Evolutionary conservation across 2,888 invertebrate species (phyloP).

Genomic region (Pheosia tremula): DNA sequence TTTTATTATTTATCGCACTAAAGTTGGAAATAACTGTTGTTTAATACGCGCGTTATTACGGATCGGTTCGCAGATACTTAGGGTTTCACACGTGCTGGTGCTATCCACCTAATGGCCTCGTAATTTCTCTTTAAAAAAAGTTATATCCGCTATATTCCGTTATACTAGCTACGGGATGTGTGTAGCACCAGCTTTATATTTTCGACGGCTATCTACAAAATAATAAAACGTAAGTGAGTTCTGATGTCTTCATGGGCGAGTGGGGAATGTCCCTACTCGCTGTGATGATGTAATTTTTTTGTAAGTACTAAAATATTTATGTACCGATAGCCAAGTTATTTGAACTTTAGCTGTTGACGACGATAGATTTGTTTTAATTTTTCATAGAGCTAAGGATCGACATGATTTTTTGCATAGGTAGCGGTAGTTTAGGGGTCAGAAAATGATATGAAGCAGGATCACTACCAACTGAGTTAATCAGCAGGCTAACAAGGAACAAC

Average conservation of each 20-base stretch:
- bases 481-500: too few relatives aligned
- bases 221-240: conserved; percentile 4
- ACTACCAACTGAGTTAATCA: too few relatives aligned
- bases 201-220: background rate
- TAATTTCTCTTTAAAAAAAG: conserved; percentile 1
- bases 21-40: conserved; percentile 44
- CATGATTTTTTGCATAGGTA: too few relatives aligned
- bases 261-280: background rate
- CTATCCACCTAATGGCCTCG: conserved; percentile 9
- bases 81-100: conserved; percentile 19
- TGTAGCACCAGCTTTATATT: background rate
- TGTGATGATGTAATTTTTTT: background rate
- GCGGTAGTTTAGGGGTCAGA: too few relatives aligned
- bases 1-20: conserved; percentile 46
- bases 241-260: background rate
- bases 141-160: background rate
- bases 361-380: too few relatives aligned
- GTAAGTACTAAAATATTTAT: background rate
- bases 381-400: too few relatives aligned
- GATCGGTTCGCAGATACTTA: conserved; percentile 22
- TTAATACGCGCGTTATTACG: conserved; percentile 36
- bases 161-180: background rate
- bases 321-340: too few relatives aligned
- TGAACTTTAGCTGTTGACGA: too few relatives aligned
- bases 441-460: too few relatives aligned